These are phyloP conservation scores for Rotaria sp. DNA, from an alignment of 2,888 invertebrate species.

Conservation along the genomic window DNA sequence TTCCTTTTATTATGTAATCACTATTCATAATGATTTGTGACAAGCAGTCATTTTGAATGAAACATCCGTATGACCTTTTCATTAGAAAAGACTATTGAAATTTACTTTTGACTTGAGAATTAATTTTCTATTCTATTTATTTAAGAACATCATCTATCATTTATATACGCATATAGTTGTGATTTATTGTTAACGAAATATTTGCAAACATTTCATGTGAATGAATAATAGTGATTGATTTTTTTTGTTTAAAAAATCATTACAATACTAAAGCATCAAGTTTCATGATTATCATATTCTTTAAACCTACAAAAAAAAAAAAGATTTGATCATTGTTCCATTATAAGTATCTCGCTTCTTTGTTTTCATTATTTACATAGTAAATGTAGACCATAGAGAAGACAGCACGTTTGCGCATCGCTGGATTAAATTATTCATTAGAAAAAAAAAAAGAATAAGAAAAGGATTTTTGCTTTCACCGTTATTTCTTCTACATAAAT, in stretches of 20 bases:
- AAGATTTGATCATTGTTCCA: not conserved
- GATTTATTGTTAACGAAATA: not conserved
- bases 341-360: not conserved
- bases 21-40: not conserved
- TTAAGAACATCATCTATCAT: too few species aligned
- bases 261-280: not conserved
- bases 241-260: not conserved
- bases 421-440: not conserved
- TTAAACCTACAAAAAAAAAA: not conserved
- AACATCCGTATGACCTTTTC: not conserved
- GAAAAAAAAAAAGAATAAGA: not conserved
- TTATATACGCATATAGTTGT: not conserved
- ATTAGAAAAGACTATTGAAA: not conserved
- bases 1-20: not conserved
- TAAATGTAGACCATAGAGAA: not conserved
- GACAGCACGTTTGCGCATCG: not conserved
- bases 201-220: not conserved
- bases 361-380: constrained; percentile 15
- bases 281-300: not conserved
- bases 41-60: constrained; percentile 4
- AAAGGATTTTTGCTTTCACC: not conserved
- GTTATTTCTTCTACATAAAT: not conserved
- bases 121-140: too few species aligned
- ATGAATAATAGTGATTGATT: not conserved
- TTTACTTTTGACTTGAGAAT: not conserved